Evolutionary conservation across 1,140 invertebrate species (phyloP).

Genomic region (Ptiloglossa arizonensis): DNA sequence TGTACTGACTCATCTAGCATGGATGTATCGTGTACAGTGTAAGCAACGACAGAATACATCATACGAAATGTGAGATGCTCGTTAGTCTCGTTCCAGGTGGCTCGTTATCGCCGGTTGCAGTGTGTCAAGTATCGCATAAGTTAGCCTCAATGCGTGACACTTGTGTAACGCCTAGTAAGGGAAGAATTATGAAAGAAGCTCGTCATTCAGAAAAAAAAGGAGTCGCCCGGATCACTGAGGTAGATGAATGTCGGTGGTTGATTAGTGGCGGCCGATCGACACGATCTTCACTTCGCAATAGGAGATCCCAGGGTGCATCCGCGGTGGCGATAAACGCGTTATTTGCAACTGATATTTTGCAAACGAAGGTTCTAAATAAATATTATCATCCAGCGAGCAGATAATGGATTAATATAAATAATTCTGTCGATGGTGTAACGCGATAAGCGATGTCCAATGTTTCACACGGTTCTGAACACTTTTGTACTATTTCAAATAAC

Average conservation of each 20-base stretch:
- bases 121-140: conserved; percentile 73
- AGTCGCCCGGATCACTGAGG: neutral
- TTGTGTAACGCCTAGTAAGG: conserved; percentile 49
- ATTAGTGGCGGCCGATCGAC: neutral
- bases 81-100: conserved; percentile 70
- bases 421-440: neutral
- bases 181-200: conserved; percentile 58
- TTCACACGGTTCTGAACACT: neutral
- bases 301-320: neutral
- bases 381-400: conserved; percentile 3
- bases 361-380: neutral
- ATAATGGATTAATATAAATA: conserved; percentile 6
- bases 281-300: neutral
- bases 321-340: neutral
- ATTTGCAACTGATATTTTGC: too few relatives aligned
- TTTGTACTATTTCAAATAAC: too few relatives aligned
- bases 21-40: conserved; percentile 38
- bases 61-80: conserved; percentile 68
- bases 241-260: neutral
- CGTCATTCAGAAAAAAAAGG: conserved; percentile 25
- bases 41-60: conserved; percentile 52
- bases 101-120: conserved; percentile 65
- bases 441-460: neutral
- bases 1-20: conserved; percentile 19
- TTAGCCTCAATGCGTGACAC: conserved; percentile 58